Evolutionary conservation across 2,888 invertebrate species (phyloP).

Genomic region (Caenorhabditis sinica): DNA sequence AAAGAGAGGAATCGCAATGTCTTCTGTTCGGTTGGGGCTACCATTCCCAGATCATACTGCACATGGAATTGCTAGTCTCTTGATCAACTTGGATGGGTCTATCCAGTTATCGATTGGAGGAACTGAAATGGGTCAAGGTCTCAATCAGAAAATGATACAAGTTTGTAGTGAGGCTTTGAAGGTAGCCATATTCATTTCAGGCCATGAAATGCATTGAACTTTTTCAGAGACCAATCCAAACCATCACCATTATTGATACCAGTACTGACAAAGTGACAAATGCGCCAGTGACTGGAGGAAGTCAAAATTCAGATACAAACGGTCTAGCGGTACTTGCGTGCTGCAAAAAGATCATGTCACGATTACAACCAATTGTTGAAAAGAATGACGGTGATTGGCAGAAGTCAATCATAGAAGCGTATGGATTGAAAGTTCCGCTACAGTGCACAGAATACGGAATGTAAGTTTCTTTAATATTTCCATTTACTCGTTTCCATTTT

Average conservation of each 20-base stretch:
- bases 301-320: constrained; percentile 92
- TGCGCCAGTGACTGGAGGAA: constrained; percentile 92
- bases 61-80: constrained; percentile 90
- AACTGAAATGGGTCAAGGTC: constrained; percentile 96
- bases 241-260: constrained; percentile 71
- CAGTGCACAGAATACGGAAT: constrained; percentile 72
- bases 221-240: constrained; percentile 66
- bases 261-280: constrained; percentile 87
- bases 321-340: constrained; percentile 90
- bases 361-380: constrained; percentile 50
- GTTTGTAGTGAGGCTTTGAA: constrained; percentile 90
- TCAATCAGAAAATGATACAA: constrained; percentile 94
- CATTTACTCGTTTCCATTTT: not conserved
- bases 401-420: constrained; percentile 67
- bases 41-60: constrained; percentile 84
- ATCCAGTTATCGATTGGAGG: constrained; percentile 91
- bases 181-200: constrained; percentile 84
- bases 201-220: not conserved
- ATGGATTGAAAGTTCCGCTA: constrained; percentile 60
- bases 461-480: constrained; percentile 50
- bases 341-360: constrained; percentile 51
- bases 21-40: constrained; percentile 92
- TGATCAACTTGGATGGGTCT: constrained; percentile 91
- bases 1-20: constrained; percentile 91
- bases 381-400: constrained; percentile 68